Evolutionary conservation across 1,140 invertebrate genomes (phyloP).

Genomic region (Schlechtendalia chinensis): DNA sequence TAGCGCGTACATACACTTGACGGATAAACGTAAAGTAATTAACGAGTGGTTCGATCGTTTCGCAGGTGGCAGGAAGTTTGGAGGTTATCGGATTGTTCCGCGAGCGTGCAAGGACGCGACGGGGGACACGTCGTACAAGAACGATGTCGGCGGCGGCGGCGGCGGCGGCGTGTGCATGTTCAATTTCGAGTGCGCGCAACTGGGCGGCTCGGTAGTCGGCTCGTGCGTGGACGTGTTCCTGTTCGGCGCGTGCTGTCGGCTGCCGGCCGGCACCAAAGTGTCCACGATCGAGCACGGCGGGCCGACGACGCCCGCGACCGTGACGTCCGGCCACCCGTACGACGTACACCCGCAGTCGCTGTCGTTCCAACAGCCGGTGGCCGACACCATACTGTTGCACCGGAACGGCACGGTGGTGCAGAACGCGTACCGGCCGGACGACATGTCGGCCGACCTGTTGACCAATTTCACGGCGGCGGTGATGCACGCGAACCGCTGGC

Average conservation of each 20-base stretch:
- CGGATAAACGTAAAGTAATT: too few species aligned
- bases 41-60: not conserved
- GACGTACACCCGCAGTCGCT: conserved; percentile 25
- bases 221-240: conserved; percentile 89
- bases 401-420: conserved; percentile 62
- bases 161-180: conserved; percentile 86
- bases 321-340: conserved; percentile 10
- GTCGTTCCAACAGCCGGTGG: conserved; percentile 58
- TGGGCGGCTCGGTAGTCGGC: conserved; percentile 78
- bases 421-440: conserved; percentile 64
- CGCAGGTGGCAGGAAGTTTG: conserved; percentile 67
- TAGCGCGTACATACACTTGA: too few species aligned
- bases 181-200: conserved; percentile 81
- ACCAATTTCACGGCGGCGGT: conserved; percentile 3
- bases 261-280: conserved; percentile 57
- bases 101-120: conserved; percentile 64
- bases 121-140: conserved; percentile 57
- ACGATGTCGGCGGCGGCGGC: conserved; percentile 50
- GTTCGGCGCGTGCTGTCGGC: conserved; percentile 84
- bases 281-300: conserved; percentile 26
- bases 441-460: conserved; percentile 56
- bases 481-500: conserved; percentile 7
- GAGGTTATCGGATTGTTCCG: conserved; percentile 79
- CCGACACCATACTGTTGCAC: conserved; percentile 67
- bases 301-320: conserved; percentile 10